These are phyloP conservation scores for Thunnus thynnus DNA, from an alignment of 2,113 vertebrate genomes.

Conservation along the genomic window DNA sequence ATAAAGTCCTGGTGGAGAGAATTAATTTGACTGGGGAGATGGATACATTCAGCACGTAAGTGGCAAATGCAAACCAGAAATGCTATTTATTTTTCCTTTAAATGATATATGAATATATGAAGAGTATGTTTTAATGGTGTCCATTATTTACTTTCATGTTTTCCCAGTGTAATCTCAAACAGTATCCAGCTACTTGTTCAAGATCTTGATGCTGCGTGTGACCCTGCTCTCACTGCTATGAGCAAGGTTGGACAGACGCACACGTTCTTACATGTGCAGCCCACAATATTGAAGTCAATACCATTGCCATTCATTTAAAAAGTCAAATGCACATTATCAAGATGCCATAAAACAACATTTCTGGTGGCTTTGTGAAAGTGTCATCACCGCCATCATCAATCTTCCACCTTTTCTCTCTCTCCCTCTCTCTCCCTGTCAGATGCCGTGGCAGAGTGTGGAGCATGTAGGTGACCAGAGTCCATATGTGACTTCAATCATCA, in stretches of 20 bases:
- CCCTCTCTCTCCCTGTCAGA: constrained; percentile 79
- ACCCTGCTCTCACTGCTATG: constrained; percentile 97
- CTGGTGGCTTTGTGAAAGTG: not conserved
- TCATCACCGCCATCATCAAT: not conserved
- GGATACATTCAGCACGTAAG: constrained; percentile 99
- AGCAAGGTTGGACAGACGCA: constrained; percentile 90
- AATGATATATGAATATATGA: not conserved
- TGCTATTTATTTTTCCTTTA: not conserved
- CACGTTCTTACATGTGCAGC: not conserved
- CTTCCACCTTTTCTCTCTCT: not conserved
- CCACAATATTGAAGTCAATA: not conserved
- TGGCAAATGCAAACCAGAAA: constrained; percentile 14
- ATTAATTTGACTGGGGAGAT: constrained; percentile 97
- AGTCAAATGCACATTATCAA: not conserved
- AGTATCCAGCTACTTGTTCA: constrained; percentile 98
- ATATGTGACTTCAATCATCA: constrained; percentile 98
- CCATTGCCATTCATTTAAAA: not conserved
- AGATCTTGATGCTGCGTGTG: constrained; percentile 96
- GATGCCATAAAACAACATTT: not conserved
- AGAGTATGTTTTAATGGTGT: not conserved
- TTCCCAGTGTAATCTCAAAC: constrained; percentile 95
- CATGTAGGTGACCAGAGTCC: constrained; percentile 99
- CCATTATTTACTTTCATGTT: not conserved
- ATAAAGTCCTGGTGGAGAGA: constrained; percentile 90
- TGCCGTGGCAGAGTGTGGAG: constrained; percentile 99